Conservation (phyloP, 2,797 vertebrate genomes). For the Notamacropus eugenii region DNA sequence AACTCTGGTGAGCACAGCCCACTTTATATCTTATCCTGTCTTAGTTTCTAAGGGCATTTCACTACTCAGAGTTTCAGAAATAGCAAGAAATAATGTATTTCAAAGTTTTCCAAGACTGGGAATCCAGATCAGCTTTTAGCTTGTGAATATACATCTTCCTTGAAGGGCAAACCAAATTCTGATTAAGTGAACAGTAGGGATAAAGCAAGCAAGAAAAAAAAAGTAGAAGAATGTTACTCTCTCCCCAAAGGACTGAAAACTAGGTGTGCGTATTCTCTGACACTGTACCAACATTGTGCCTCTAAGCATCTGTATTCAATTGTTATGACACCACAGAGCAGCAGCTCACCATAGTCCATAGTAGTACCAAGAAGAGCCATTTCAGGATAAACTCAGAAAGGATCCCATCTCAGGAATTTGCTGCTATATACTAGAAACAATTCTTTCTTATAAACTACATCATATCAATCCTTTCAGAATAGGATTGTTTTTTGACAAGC, state of each 20-base stretch:
- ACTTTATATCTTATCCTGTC: not conserved
- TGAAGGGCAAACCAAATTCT: not conserved
- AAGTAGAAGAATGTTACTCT: not conserved
- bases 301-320: not conserved
- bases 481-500: not conserved
- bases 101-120: not conserved
- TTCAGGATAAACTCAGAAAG: not conserved
- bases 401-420: not conserved
- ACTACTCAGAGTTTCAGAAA: not conserved
- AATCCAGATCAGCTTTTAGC: not conserved
- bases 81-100: not conserved
- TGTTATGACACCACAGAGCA: not conserved
- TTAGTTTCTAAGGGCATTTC: not conserved
- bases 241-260: not conserved
- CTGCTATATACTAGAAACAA: not conserved
- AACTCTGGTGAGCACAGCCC: not conserved
- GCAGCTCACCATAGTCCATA: not conserved
- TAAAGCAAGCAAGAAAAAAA: not conserved
- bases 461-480: not conserved
- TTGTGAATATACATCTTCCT: not conserved
- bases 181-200: not conserved
- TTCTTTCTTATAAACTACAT: not conserved
- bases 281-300: not conserved
- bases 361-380: not conserved
- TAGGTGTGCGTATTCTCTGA: not conserved